phyloP scores from a whole-genome alignment of 92 coral and sea anemone genomes.

The Porites rus region DNA sequence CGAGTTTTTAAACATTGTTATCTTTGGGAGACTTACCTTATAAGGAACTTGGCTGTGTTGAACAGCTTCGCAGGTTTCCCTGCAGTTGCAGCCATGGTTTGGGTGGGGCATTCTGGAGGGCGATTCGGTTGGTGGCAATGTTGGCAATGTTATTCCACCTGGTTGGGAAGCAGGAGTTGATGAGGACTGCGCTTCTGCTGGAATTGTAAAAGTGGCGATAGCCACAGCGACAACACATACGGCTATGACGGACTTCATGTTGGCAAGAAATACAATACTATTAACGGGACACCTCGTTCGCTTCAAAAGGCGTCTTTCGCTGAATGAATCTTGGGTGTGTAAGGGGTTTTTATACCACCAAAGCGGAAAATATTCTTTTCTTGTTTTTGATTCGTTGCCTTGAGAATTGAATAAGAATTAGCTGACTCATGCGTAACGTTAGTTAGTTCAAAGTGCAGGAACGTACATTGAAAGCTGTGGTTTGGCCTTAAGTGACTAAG shows the following conservation, averaged over 20 bases:
- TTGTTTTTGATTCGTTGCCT: constrained; percentile 9
- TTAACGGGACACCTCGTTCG: background rate
- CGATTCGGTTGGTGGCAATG: no score
- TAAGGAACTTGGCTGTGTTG: background rate
- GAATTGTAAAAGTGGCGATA: background rate
- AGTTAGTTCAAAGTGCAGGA: background rate
- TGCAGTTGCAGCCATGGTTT: constrained; percentile 17
- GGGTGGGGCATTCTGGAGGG: background rate
- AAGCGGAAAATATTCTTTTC: constrained; percentile 20
- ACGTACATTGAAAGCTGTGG: background rate
- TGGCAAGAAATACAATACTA: background rate
- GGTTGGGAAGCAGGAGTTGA: no score
- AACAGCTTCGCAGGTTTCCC: background rate
- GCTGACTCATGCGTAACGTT: constrained; percentile 24
- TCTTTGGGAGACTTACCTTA: background rate
- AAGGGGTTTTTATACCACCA: constrained; percentile 18
- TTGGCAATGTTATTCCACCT: no score
- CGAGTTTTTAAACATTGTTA: background rate
- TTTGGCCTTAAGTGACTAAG: no score
- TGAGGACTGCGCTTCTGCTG: no score
- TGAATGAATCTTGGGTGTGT: constrained; percentile 2
- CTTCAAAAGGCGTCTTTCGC: background rate
- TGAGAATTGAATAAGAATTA: constrained; percentile 3
- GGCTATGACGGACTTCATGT: constrained; percentile 13
- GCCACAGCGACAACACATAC: background rate